These are phyloP conservation scores for Saccopteryx bilineata DNA, from an alignment of 2,113 vertebrate genomes.

Conservation along the genomic window DNA sequence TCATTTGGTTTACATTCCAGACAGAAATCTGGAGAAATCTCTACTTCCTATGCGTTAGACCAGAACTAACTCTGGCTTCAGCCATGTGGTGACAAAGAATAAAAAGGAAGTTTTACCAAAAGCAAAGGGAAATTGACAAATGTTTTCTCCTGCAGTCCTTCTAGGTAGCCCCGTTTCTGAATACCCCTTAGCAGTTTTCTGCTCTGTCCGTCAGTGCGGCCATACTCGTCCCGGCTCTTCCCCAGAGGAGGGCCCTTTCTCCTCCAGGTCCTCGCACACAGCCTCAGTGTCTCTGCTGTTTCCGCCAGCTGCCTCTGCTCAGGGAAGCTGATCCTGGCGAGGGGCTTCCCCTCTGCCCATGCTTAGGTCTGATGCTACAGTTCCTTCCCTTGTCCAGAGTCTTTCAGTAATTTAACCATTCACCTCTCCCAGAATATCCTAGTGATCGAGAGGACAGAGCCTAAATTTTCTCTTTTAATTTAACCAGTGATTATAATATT, in stretches of 20 bases:
- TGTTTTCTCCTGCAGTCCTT: neutral
- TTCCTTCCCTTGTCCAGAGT: neutral
- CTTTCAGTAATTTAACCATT: neutral
- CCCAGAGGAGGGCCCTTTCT: accelerated
- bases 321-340: neutral
- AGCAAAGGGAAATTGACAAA: neutral
- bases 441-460: neutral
- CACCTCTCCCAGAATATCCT: neutral
- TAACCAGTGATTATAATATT: neutral
- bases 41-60: neutral
- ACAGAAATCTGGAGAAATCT: neutral
- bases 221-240: neutral
- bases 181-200: neutral
- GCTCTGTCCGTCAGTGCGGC: neutral
- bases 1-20: neutral
- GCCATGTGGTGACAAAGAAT: neutral
- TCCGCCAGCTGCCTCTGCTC: neutral
- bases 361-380: neutral
- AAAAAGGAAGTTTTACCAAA: neutral
- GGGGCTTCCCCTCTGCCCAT: neutral
- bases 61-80: constrained; percentile 6
- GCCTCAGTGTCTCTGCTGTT: neutral
- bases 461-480: neutral
- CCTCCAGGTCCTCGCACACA: neutral
- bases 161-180: neutral